These are phyloP conservation scores for Tethea ocularis DNA, from an alignment of 2,888 invertebrate species.

Conservation along the genomic window DNA sequence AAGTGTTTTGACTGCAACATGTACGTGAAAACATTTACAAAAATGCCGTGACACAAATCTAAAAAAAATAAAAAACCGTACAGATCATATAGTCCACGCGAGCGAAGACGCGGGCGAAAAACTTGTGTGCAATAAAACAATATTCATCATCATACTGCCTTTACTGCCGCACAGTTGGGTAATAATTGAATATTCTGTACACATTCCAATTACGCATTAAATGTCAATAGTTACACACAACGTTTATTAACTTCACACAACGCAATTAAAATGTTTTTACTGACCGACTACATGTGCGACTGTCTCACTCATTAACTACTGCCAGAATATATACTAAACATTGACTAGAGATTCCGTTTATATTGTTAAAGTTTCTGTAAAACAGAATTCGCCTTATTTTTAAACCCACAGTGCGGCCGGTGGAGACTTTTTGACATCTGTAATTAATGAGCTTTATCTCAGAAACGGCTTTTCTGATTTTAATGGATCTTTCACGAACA, in stretches of 20 bases:
- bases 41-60: too few species aligned
- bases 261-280: not conserved
- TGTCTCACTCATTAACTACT: not conserved
- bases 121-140: not conserved
- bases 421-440: too few species aligned
- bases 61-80: too few species aligned
- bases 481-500: too few species aligned
- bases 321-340: not conserved
- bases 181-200: too few species aligned
- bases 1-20: not conserved
- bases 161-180: not conserved
- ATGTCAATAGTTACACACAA: not conserved
- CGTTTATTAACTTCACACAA: not conserved
- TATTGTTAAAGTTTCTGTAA: not conserved
- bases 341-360: not conserved
- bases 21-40: too few species aligned
- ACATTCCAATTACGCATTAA: not conserved
- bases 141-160: not conserved
- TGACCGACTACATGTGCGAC: not conserved
- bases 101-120: too few species aligned
- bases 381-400: not conserved
- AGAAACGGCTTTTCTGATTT: too few species aligned
- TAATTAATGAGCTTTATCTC: too few species aligned
- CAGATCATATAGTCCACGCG: too few species aligned
- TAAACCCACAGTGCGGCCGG: too few species aligned